Evolutionary conservation across 2,797 vertebrate genomes (phyloP).

Genomic region (Spinibarbus caldwelli): DNA sequence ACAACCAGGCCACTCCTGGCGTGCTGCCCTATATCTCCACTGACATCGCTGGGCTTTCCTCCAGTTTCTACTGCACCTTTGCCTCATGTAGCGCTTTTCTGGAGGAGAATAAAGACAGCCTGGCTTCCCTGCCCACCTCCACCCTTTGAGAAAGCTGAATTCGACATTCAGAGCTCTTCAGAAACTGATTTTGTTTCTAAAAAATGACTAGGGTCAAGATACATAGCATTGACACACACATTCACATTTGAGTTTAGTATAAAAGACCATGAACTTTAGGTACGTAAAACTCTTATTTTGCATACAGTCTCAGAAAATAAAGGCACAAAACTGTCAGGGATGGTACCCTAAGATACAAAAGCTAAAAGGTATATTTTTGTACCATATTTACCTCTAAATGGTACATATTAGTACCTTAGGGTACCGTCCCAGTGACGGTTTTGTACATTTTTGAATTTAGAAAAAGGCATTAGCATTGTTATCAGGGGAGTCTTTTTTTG

Average conservation of each 20-base stretch:
- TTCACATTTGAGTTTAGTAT: background rate
- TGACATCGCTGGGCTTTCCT: slow-evolving; percentile 90
- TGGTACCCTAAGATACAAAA: background rate
- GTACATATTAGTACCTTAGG: background rate
- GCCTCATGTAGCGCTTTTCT: slow-evolving; percentile 88
- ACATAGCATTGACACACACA: background rate
- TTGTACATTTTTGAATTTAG: background rate
- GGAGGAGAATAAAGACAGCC: slow-evolving; percentile 83
- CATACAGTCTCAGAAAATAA: background rate
- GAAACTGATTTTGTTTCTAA: background rate
- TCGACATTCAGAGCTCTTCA: background rate
- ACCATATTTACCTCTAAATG: background rate
- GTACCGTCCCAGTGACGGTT: background rate
- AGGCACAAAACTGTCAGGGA: background rate
- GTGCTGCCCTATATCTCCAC: slow-evolving; percentile 91
- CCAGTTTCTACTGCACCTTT: slow-evolving; percentile 83
- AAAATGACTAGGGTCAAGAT: background rate
- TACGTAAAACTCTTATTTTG: background rate
- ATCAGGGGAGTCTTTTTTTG: background rate
- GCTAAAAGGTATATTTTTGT: background rate
- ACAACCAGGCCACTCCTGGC: slow-evolving; percentile 90
- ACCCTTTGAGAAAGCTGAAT: slow-evolving; percentile 4
- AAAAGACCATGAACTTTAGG: background rate
- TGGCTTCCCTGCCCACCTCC: slow-evolving; percentile 18
- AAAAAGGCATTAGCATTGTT: background rate